Percentiles rank a stretch among this genome's conserved stretches.
phyloP scores from a whole-genome alignment of 35 echinoderm and acorn worm species.

The Heliocidaris erythrogramma region DNA sequence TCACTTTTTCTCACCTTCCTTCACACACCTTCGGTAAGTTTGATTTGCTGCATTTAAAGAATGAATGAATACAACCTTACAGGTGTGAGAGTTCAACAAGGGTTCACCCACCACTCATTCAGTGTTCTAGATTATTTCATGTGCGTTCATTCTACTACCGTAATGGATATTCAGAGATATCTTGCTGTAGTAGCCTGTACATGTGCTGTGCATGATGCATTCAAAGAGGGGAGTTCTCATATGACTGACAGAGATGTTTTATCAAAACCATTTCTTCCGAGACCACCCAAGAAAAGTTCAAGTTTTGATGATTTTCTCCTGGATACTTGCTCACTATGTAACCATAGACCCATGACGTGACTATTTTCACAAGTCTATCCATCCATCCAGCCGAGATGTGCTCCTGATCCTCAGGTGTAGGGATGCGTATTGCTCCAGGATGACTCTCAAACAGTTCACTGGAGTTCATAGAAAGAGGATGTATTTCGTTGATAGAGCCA shows the following conservation, averaged over 20 bases:
- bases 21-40: too few species aligned
- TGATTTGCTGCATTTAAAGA: too few species aligned
- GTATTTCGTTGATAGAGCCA: neutral
- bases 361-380: constrained; percentile 1
- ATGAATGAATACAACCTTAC: too few species aligned
- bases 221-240: neutral
- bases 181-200: too few species aligned
- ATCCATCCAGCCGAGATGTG: neutral
- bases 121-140: too few species aligned
- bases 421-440: neutral
- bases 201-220: neutral
- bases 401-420: too few species aligned
- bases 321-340: neutral
- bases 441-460: neutral
- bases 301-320: neutral
- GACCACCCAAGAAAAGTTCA: neutral
- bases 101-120: too few species aligned
- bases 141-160: too few species aligned
- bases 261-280: neutral
- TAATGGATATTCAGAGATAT: too few species aligned
- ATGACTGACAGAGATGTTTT: neutral
- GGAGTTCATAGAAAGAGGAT: neutral
- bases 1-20: too few species aligned
- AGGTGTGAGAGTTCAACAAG: too few species aligned
- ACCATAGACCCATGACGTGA: constrained; percentile 8